Evolutionary conservation across 2,888 invertebrate species (phyloP).

Genomic region (Heliconius aoede): DNA sequence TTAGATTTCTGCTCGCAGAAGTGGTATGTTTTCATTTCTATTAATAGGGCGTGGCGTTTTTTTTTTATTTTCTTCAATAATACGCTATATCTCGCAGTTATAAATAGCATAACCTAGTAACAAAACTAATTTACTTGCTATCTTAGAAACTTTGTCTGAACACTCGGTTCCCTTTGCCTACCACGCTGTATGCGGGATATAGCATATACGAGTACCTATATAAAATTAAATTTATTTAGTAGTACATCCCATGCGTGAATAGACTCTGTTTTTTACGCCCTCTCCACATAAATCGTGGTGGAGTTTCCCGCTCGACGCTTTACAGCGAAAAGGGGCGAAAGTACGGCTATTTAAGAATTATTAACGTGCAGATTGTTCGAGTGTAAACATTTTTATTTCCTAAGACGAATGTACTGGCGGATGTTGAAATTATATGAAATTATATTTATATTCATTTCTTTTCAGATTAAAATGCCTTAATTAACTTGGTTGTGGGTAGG

Average conservation of each 20-base stretch:
- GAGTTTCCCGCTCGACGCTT: slow-evolving; percentile 52
- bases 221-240: background rate
- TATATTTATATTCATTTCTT: slow-evolving; percentile 15
- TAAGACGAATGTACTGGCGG: slow-evolving; percentile 37
- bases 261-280: slow-evolving; percentile 50
- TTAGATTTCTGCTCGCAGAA: no score
- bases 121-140: no score
- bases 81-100: no score
- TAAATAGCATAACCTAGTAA: no score
- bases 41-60: no score
- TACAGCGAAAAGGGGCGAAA: slow-evolving; percentile 51
- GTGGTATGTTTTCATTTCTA: no score
- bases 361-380: slow-evolving; percentile 50
- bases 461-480: background rate
- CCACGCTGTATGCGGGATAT: background rate
- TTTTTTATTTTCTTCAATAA: no score
- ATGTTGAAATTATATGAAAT: slow-evolving; percentile 5
- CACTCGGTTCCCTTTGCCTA: no score
- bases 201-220: background rate
- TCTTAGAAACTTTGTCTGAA: no score
- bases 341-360: slow-evolving; percentile 53
- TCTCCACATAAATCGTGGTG: slow-evolving; percentile 53
- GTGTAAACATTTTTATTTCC: slow-evolving; percentile 46
- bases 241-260: slow-evolving; percentile 42
- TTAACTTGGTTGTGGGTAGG: background rate